Evolutionary conservation across 1,140 invertebrate species (phyloP), one percentile per base, ranked within the genome.

Genomic region (Cotesia vestalis): DNA sequence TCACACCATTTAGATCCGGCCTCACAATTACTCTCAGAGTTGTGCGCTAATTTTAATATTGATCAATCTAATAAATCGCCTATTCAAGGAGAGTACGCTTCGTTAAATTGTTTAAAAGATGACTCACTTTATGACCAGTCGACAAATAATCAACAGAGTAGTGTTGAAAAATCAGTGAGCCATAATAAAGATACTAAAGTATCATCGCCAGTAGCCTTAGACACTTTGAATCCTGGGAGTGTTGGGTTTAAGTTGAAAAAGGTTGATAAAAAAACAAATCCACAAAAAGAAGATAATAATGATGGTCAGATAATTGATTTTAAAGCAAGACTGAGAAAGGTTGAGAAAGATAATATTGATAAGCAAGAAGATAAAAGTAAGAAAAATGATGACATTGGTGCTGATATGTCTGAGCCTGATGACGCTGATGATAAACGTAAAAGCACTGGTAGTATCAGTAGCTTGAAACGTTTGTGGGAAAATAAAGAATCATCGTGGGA

Each of bases 391-490:
- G 53, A 53, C 4, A 35, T 53, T 0, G 79, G 73, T 69, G 76
- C 83, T 8, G 77, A 84, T 64, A 85, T 88, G 51, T 84, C 85
- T 1, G 80, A 84, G 8, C 88, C 88, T 2, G 92, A 92, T n/a
- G 92, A 93, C 71, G 88, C 86, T 3, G 93, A 95, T 70, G 94
- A 95, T 78, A 97, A 97, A 82, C 88, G 95, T n/a, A 91, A 94
- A 63, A 96, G 95, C 82, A 96, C 95, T 40, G 95, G 95, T 64
- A 96, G 95, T 85, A 97, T 98, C 80, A 96, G 92, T 82, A 97
- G 94, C 82, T 88, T 97, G 75, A 97, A 96, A 81, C 96, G 95
- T 84, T 85, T 97, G 34, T 97, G 96, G 96, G 96, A 96, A 86
- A 91, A 91, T 53, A 92, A 90, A 80, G 91, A 92, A 79, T 85